A percentile compares a stretch with the other conserved stretches of the same genome.
These are phyloP conservation scores for Ochlodes sylvanus DNA, from an alignment of 2,888 invertebrate species.

Conservation along the genomic window DNA sequence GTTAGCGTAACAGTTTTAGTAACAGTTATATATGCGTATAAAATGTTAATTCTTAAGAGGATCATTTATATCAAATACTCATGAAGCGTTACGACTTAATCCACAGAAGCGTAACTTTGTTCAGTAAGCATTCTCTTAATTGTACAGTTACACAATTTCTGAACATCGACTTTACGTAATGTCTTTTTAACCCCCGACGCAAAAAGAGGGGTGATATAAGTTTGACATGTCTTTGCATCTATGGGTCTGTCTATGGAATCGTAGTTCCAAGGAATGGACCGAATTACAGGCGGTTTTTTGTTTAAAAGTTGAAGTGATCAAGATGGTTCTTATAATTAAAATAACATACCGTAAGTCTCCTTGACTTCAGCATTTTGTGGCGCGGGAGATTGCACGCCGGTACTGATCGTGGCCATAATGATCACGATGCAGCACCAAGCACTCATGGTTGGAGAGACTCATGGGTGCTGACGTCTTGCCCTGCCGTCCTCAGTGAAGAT, in stretches of 20 bases:
- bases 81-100: background rate
- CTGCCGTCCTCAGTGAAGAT: slow-evolving; percentile 45
- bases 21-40: no score
- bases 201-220: no score
- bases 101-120: background rate
- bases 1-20: no score
- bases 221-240: no score
- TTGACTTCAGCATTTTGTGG: slow-evolving; percentile 75
- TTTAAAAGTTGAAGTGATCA: no score
- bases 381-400: slow-evolving; percentile 69
- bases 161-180: background rate
- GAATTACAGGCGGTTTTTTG: no score
- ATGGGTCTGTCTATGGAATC: no score
- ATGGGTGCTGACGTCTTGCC: slow-evolving; percentile 62
- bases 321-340: no score
- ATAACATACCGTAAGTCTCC: slow-evolving; percentile 66
- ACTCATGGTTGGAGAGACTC: slow-evolving; percentile 77
- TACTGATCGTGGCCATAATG: slow-evolving; percentile 77
- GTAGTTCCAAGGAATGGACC: no score
- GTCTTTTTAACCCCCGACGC: background rate
- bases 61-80: background rate
- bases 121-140: background rate
- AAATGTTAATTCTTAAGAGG: background rate
- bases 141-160: background rate
- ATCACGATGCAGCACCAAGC: slow-evolving; percentile 79